These are phyloP conservation scores for Saxidomus purpurata DNA, from an alignment of 1,140 invertebrate species.

Conservation along the genomic window DNA sequence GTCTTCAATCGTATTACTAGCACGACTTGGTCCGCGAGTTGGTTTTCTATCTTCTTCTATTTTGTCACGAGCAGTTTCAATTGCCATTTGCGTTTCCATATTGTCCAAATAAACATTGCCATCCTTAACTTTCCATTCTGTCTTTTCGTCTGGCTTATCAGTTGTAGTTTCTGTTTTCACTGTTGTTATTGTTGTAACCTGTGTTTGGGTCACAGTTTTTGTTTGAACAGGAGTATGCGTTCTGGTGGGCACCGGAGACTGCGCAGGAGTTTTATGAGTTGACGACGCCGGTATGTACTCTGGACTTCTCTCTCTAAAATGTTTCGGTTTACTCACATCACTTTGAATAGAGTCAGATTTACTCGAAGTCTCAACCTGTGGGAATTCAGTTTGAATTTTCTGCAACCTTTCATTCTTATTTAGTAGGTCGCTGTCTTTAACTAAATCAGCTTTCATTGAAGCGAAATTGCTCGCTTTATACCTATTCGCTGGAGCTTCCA, in stretches of 20 bases:
- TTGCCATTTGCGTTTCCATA: slow-evolving; percentile 58
- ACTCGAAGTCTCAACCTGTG: neutral
- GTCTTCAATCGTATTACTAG: neutral
- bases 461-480: slow-evolving; percentile 46
- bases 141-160: neutral
- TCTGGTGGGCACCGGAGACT: neutral
- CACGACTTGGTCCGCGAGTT: neutral
- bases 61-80: slow-evolving; percentile 44
- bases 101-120: slow-evolving; percentile 43
- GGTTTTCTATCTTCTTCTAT: neutral
- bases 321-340: neutral
- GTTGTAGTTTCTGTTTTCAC: neutral
- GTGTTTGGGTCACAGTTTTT: neutral
- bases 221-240: neutral
- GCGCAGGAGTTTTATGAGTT: neutral
- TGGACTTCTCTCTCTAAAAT: neutral
- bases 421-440: slow-evolving; percentile 50
- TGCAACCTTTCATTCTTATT: slow-evolving; percentile 31
- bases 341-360: neutral
- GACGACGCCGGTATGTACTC: neutral
- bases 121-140: slow-evolving; percentile 21
- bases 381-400: neutral
- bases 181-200: neutral
- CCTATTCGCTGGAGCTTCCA: neutral
- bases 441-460: slow-evolving; percentile 52